Evolutionary conservation across 2,888 invertebrate genomes (phyloP), one percentile per base, ranked within the genome.

Genomic region (Yponomeuta evonymella): DNA sequence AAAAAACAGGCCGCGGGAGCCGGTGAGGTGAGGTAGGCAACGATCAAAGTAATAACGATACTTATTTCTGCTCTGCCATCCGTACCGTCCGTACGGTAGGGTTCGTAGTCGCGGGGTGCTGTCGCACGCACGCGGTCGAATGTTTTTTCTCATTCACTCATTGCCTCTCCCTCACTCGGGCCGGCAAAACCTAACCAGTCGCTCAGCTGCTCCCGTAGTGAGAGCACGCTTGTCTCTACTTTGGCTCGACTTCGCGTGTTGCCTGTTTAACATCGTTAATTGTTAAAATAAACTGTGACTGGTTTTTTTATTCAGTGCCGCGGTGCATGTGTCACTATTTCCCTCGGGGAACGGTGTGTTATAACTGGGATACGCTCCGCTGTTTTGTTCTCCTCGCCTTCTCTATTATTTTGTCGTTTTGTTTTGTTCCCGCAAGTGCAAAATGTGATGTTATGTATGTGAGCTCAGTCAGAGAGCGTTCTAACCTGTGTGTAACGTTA

Each of bases 371-470:
- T 86, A 76, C 78, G 79, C 77, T 81, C 79, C 79, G 81, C 81
- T 82, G 81, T 77, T 79, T 78, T 74, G 75, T 73, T 75, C 74
- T 81, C 81, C 51, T 58, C 15, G 51, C 15, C 51, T 58, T 2
- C 51, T 58, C 51, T 15, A 58, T 58, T 51, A 51, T 51, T 23
- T 58, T 65, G 66, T 58, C 66, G 30, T 79, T 81, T 85, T 85
- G 84, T 86, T 88, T 83, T 81, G 81, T 83, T 80, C 51, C 15
- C 79, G 79, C 81, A 81, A 87, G 90, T 90, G 90, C 88, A 88
- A 90, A 90, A 90, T 90, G 91, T 92, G 91, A 91, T 88, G 86
- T 88, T 87, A 81, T 89, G 87, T 87, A 86, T 90, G 90, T 76
- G 51, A 58, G 51, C 51, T 58, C 51, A 58, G 12, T 84, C 83